These are phyloP conservation scores for Nibea coibor DNA, from an alignment of 2,113 vertebrate genomes.

Conservation along the genomic window DNA sequence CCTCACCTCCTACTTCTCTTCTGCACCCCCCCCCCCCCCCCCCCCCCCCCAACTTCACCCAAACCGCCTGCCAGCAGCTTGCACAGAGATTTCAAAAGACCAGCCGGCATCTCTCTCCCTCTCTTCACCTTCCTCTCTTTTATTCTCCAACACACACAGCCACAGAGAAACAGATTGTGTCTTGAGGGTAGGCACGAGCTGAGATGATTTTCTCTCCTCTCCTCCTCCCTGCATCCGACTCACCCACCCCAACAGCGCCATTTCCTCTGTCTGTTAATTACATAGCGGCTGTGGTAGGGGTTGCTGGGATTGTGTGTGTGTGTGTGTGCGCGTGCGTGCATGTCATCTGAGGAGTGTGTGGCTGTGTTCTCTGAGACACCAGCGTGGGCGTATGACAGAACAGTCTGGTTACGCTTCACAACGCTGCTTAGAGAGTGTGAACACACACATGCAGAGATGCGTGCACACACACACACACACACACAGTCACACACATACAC, in stretches of 20 bases:
- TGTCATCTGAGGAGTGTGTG: slow-evolving; percentile 73
- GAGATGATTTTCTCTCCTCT: slow-evolving; percentile 68
- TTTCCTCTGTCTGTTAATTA: slow-evolving; percentile 82
- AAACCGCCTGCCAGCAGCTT: slow-evolving; percentile 63
- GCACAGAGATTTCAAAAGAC: slow-evolving; percentile 75
- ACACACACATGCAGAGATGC: slow-evolving; percentile 53
- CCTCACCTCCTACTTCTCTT: slow-evolving; percentile 67
- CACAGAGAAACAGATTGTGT: slow-evolving; percentile 61
- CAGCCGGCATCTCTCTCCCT: slow-evolving; percentile 63
- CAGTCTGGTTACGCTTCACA: slow-evolving; percentile 80
- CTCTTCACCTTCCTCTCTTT: slow-evolving; percentile 64
- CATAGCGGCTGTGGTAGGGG: slow-evolving; percentile 68
- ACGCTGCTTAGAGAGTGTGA: slow-evolving; percentile 68
- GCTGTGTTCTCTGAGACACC: slow-evolving; percentile 72
- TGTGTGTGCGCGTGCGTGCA: not conserved
- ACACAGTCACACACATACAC: slow-evolving; percentile 43
- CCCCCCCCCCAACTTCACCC: slow-evolving; percentile 28
- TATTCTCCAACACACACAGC: slow-evolving; percentile 55
- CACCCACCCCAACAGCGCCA: slow-evolving; percentile 71
- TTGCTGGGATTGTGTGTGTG: slow-evolving; percentile 57
- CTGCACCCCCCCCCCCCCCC: slow-evolving; percentile 33
- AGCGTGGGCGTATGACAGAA: slow-evolving; percentile 79
- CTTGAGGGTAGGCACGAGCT: slow-evolving; percentile 76
- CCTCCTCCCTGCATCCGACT: slow-evolving; percentile 65
- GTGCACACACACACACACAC: slow-evolving; percentile 40